phyloP scores from a whole-genome alignment of 1,140 invertebrate species.

The Rhyzopertha dominica region DNA sequence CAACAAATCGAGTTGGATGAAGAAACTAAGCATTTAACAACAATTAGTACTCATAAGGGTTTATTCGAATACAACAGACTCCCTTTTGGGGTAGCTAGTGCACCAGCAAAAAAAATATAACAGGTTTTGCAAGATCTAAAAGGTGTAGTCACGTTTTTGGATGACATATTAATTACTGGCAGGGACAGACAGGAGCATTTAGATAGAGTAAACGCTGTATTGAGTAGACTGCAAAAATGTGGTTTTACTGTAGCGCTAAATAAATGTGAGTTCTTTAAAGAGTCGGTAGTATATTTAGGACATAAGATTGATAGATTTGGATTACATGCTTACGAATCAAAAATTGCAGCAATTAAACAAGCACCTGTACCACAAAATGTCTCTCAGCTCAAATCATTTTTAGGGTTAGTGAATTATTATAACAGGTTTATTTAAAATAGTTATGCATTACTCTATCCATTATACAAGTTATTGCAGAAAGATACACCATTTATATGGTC shows the following conservation, averaged over 20 bases:
- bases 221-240: neutral
- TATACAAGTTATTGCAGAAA: neutral
- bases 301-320: conserved; percentile 19
- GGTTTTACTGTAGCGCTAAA: neutral
- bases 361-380: conserved; percentile 14
- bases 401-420: conserved; percentile 2
- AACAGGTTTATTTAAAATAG: neutral
- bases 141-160: neutral
- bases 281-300: conserved; percentile 20
- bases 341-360: conserved; percentile 13
- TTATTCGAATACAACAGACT: conserved; percentile 20
- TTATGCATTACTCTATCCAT: neutral
- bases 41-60: conserved; percentile 17
- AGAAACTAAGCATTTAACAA: conserved; percentile 1
- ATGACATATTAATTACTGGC: neutral
- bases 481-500: neutral
- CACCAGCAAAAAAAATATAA: conserved; percentile 18
- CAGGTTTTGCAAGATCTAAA: neutral
- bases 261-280: conserved; percentile 7
- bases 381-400: conserved; percentile 5
- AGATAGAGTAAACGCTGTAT: neutral
- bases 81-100: conserved; percentile 18
- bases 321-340: conserved; percentile 16
- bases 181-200: neutral
- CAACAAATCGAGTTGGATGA: conserved; percentile 12